Evolutionary conservation across 2,888 invertebrate genomes (phyloP).

Genomic region (Cosmopolites sordidus): DNA sequence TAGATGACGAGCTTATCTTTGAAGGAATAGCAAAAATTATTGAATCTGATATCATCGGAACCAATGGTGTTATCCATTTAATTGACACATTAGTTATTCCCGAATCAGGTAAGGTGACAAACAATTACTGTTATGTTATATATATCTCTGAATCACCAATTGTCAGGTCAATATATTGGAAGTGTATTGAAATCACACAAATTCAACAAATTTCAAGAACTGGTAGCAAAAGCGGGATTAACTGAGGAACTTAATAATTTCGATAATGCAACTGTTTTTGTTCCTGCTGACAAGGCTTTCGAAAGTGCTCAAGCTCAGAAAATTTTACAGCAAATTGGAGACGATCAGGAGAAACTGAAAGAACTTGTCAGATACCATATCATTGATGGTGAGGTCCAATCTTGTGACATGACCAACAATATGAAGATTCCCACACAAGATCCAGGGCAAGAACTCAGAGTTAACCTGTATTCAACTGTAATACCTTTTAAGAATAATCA

Average conservation of each 20-base stretch:
- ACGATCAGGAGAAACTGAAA: constrained; percentile 50
- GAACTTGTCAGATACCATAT: constrained; percentile 63
- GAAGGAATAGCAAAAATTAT: constrained; percentile 57
- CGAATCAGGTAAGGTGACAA: constrained; percentile 45
- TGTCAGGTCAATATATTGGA: constrained; percentile 41
- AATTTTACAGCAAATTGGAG: constrained; percentile 43
- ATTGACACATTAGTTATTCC: constrained; percentile 64
- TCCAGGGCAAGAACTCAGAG: constrained; percentile 49
- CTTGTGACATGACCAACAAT: constrained; percentile 56
- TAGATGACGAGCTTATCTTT: constrained; percentile 54
- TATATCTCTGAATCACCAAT: background rate
- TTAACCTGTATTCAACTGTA: constrained; percentile 60
- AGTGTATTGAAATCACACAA: constrained; percentile 57
- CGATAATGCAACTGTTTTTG: constrained; percentile 61
- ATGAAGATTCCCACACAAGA: constrained; percentile 51
- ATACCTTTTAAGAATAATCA: constrained; percentile 35
- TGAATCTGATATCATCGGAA: constrained; percentile 60
- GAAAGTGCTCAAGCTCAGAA: constrained; percentile 47
- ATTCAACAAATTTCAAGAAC: constrained; percentile 55
- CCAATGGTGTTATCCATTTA: constrained; percentile 69
- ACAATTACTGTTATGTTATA: background rate
- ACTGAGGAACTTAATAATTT: constrained; percentile 54
- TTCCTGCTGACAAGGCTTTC: constrained; percentile 62
- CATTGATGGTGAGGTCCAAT: constrained; percentile 53
- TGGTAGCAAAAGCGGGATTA: constrained; percentile 55